A percentile compares a stretch with the other conserved stretches of the same genome.
Evolutionary conservation across 2,888 invertebrate genomes (phyloP).

Genomic region (Caenorhabditis zanzibari): DNA sequence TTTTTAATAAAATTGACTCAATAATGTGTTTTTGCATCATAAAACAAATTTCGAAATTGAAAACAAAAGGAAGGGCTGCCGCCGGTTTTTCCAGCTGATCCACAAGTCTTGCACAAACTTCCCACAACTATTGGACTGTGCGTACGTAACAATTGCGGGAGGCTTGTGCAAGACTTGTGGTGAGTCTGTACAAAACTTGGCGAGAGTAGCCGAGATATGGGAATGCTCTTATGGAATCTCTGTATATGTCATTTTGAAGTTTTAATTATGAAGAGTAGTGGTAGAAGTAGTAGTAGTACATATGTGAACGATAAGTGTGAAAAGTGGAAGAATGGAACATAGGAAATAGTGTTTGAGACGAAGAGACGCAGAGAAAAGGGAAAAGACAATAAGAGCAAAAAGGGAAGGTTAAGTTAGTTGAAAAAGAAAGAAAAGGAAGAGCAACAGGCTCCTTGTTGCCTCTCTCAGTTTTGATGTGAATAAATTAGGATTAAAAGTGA

Average conservation of each 20-base stretch:
- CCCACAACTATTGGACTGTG: too few species aligned
- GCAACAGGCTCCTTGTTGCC: constrained; percentile 50
- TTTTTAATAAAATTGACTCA: too few species aligned
- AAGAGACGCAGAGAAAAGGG: constrained; percentile 45
- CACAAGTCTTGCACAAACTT: too few species aligned
- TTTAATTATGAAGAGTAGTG: constrained; percentile 62
- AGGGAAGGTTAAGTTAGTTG: constrained; percentile 41
- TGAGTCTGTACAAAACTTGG: too few species aligned
- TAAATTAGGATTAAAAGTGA: constrained; percentile 64
- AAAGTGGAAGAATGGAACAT: constrained; percentile 33
- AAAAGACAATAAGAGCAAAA: constrained; percentile 36
- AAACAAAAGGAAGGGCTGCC: too few species aligned
- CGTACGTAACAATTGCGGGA: too few species aligned
- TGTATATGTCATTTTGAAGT: constrained; percentile 57
- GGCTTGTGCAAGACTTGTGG: too few species aligned
- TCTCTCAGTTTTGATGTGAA: constrained; percentile 40
- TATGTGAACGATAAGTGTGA: constrained; percentile 50
- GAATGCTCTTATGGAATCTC: constrained; percentile 38
- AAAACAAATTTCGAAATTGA: too few species aligned
- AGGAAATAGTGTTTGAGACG: constrained; percentile 20
- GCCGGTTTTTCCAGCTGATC: too few species aligned
- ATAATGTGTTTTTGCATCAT: too few species aligned
- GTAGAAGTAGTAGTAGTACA: constrained; percentile 7
- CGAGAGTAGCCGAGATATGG: too few species aligned
- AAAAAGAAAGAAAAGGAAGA: constrained; percentile 15